These are phyloP conservation scores for Athripsodes cinereus DNA, from an alignment of 2,888 invertebrate genomes.

Conservation along the genomic window DNA sequence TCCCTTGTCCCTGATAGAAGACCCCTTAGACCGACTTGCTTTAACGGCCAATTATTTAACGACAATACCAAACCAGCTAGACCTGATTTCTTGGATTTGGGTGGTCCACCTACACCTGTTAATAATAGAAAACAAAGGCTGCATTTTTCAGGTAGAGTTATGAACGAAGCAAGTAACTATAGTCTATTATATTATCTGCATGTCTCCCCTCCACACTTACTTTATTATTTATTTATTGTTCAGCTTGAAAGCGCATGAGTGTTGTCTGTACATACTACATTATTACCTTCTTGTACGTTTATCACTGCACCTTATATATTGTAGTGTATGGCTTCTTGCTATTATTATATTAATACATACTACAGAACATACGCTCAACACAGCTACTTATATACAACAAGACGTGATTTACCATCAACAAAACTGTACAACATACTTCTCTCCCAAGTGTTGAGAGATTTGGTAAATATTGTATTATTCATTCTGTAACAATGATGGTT, in stretches of 20 bases:
- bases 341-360: too few species aligned
- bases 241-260: conserved; percentile 2
- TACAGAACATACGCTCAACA: too few species aligned
- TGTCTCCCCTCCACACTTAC: conserved; percentile 31
- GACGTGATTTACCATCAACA: too few species aligned
- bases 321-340: too few species aligned
- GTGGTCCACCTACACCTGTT: conserved; percentile 56
- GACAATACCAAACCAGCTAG: conserved; percentile 41
- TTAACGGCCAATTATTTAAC: conserved; percentile 25
- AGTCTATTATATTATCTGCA: conserved; percentile 15
- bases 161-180: conserved; percentile 13
- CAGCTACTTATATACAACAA: too few species aligned
- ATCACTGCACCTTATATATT: too few species aligned
- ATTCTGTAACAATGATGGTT: too few species aligned
- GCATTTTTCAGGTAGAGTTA: conserved; percentile 55
- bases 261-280: neutral
- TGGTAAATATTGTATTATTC: too few species aligned
- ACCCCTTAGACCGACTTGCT: conserved; percentile 28
- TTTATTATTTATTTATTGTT: conserved; percentile 10
- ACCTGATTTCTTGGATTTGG: conserved; percentile 59
- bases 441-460: too few species aligned
- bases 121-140: conserved; percentile 62
- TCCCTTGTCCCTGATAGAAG: conserved; percentile 35
- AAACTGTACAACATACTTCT: too few species aligned
- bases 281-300: too few species aligned